Evolutionary conservation across 2,797 vertebrate genomes (phyloP), one percentile per base, ranked within the genome.

Genomic region (Sternarchorhynchus goeldii): DNA sequence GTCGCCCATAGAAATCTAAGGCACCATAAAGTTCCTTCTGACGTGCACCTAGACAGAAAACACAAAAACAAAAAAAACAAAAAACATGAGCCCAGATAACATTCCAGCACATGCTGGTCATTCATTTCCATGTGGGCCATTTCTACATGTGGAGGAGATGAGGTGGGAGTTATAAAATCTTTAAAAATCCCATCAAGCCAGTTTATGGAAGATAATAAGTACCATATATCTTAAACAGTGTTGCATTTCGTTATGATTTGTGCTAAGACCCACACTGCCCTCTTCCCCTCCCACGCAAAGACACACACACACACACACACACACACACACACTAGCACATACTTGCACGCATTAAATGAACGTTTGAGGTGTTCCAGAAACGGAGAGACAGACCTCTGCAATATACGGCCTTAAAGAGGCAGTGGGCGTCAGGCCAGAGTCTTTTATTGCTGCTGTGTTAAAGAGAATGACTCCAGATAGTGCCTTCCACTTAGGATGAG

Each of bases 371-470:
- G 81, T 90, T 89, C 88, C 89, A 92, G 90, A 88, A 83, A 21
- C 62, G 25, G 73, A 84, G 84, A 83, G 80, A 79, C 81, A 57
- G 80, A 81, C 67, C 81, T 86, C 78, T 79, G 84, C 84, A 89
- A 91, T 90, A 91, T 91, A 87, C 88, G 87, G 88, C 79, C 86
- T 87, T 88, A 86, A 86, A 89, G 88, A 88, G 86, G 86, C 84
- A 83, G 69, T 73, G 67, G 85, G 86, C 88, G 68, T 81, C 41
- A 75, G 58, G 85, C 86, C 88, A 89, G 78, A 80, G 81, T 39
- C 60, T 90, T 90, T 90, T 90, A 91, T 90, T 88, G 86, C 87
- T 71, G 14, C 73, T 78, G 78, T 72, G 77, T 89, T 79, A 88
- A 87, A 82, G 66, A 89, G 84, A 85, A 81, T 73, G 80, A 86